Evolutionary conservation across 2,113 vertebrate genomes (phyloP), one percentile per base, ranked within the genome.

Genomic region (Gavia stellata): DNA sequence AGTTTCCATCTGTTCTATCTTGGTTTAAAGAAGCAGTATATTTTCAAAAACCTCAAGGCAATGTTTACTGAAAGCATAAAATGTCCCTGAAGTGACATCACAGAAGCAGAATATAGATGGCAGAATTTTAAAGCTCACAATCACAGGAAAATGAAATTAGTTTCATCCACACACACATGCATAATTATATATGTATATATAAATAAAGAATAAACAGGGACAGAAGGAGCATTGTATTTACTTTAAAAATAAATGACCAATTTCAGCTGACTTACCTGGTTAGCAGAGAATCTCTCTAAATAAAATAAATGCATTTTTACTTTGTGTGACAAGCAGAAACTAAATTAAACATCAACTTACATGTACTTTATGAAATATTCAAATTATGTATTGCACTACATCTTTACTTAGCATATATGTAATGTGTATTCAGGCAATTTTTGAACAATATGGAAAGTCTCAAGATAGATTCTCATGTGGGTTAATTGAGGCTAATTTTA

Each of bases 1-100:
- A 93, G 45, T 67, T 95, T 96, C 90, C 90, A 95, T 97, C 96
- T 97, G 92, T 93, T 97, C 86, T 62, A 13, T 91, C 86, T 96
- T 94, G 77, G 88, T 96, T 97, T 96, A 97, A 96, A 96, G 85
- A 92, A 93, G 62, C 24, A 24, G 5, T 95, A 85, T 96, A 86
- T 96, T 94, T 96, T 94, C 58, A 94, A 97, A 95, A 92, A 88
- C 67, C 74, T 91, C 73, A 86, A 96, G 87, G 74, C 79, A 93
- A 87, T 92, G 72, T 91, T 96, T 94, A 78, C 61, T 81, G 71
- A 95, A 97, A 96, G 31, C 55, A 83, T 86, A 92, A 96, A 94
- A 95, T 72, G 47, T 92, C 84, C 91, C 75, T 85, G 67, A 94
- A 87, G 81, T 95, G 61, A 91, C 90, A 95, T 93, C 80, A 95